These are phyloP conservation scores for Plectropomus leopardus DNA, from an alignment of 2,113 vertebrate species.

Conservation along the genomic window DNA sequence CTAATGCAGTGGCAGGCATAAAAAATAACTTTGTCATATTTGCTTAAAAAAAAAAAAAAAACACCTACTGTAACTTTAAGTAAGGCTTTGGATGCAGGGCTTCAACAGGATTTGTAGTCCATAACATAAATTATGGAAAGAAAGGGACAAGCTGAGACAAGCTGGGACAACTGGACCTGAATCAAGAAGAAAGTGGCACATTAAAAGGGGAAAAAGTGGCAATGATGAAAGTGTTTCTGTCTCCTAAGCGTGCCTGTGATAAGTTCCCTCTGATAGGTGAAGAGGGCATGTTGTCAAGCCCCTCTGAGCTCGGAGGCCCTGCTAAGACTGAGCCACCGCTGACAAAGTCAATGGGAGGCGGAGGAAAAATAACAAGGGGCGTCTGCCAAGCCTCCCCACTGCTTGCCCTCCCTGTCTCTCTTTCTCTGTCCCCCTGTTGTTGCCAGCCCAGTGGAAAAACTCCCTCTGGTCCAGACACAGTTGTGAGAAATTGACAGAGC, in stretches of 20 bases:
- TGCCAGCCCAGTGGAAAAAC: slow-evolving; percentile 83
- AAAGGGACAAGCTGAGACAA: not conserved
- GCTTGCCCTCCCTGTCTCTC: slow-evolving; percentile 48
- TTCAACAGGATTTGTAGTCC: slow-evolving; percentile 42
- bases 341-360: slow-evolving; percentile 80
- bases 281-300: slow-evolving; percentile 48
- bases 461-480: slow-evolving; percentile 74
- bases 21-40: too few relatives aligned
- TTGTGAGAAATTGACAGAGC: slow-evolving; percentile 61
- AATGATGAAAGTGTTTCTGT: slow-evolving; percentile 37
- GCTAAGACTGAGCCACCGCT: slow-evolving; percentile 69
- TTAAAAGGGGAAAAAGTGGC: slow-evolving; percentile 7
- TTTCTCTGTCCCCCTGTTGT: slow-evolving; percentile 49
- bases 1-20: too few relatives aligned
- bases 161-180: slow-evolving; percentile 15
- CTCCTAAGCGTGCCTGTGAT: slow-evolving; percentile 47
- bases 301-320: slow-evolving; percentile 37
- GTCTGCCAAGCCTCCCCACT: slow-evolving; percentile 78
- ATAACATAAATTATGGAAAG: slow-evolving; percentile 21
- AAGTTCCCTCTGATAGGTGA: slow-evolving; percentile 60
- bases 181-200: slow-evolving; percentile 13
- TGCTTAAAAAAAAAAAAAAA: too few relatives aligned
- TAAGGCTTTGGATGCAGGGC: too few relatives aligned
- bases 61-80: too few relatives aligned
- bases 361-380: slow-evolving; percentile 82